phyloP scores from a whole-genome alignment of 2,797 vertebrate genomes.

The Leptatherina wallacei region DNA sequence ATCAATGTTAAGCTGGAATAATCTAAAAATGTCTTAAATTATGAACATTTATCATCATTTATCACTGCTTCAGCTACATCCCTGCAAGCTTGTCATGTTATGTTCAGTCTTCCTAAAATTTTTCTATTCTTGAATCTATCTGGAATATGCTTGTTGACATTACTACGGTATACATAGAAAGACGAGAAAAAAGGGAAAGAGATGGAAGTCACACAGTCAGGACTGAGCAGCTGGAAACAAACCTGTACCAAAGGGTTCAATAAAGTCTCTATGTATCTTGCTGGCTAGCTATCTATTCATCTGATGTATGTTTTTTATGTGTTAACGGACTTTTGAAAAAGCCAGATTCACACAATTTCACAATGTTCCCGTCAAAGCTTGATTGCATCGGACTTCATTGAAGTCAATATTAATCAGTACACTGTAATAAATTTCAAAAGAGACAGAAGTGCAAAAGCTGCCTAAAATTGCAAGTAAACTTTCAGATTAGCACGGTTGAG shows the following conservation, averaged over 20 bases:
- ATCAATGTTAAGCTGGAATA: constrained; percentile 46
- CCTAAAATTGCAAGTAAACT: too few relatives aligned
- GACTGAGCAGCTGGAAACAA: not conserved
- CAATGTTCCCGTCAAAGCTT: not conserved
- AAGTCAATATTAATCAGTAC: constrained; percentile 22
- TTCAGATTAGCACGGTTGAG: too few relatives aligned
- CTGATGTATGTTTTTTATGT: too few relatives aligned
- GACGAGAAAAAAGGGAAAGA: not conserved
- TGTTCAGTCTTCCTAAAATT: not conserved
- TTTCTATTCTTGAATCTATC: not conserved
- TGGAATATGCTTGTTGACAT: too few relatives aligned
- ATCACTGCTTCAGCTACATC: not conserved
- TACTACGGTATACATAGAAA: not conserved
- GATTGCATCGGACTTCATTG: not conserved
- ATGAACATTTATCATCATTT: constrained; percentile 21
- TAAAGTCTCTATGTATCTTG: too few relatives aligned
- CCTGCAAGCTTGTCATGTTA: not conserved
- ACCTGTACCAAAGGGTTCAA: not conserved
- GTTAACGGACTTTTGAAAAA: not conserved
- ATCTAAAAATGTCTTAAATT: constrained; percentile 20
- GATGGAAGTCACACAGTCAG: not conserved
- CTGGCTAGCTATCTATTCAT: too few relatives aligned
- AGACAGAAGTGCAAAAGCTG: too few relatives aligned
- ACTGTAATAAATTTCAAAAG: too few relatives aligned
- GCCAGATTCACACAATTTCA: not conserved